phyloP scores from a whole-genome alignment of 2,113 vertebrate genomes.

The Amblyornis subalaris region DNA sequence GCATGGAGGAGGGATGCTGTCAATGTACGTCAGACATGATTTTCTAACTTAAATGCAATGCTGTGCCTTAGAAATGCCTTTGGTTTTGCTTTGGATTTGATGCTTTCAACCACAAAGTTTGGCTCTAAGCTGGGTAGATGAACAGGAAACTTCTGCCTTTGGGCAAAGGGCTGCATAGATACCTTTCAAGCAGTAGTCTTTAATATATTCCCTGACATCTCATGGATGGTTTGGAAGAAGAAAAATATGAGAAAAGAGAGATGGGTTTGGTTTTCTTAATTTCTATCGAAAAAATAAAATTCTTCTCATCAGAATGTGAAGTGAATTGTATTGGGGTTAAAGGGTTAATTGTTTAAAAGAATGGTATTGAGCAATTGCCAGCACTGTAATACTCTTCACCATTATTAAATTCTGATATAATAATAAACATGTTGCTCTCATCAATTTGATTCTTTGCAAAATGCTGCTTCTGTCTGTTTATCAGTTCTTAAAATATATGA shows the following conservation, averaged over 20 bases:
- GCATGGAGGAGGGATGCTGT: neutral
- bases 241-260: neutral
- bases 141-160: neutral
- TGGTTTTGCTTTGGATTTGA: neutral
- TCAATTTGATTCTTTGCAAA: neutral
- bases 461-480: neutral
- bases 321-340: neutral
- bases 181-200: neutral
- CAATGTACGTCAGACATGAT: neutral
- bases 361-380: neutral
- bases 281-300: neutral
- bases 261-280: neutral
- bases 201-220: neutral
- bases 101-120: neutral
- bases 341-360: neutral
- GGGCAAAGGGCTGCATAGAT: neutral
- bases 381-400: neutral
- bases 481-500: neutral
- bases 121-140: neutral
- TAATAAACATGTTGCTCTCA: neutral
- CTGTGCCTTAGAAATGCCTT: neutral
- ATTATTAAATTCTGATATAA: neutral
- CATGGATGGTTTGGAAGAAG: neutral
- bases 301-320: neutral
- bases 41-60: neutral